These are phyloP conservation scores for Willowsia nigromaculata DNA, from an alignment of 2,888 invertebrate species.

Conservation along the genomic window DNA sequence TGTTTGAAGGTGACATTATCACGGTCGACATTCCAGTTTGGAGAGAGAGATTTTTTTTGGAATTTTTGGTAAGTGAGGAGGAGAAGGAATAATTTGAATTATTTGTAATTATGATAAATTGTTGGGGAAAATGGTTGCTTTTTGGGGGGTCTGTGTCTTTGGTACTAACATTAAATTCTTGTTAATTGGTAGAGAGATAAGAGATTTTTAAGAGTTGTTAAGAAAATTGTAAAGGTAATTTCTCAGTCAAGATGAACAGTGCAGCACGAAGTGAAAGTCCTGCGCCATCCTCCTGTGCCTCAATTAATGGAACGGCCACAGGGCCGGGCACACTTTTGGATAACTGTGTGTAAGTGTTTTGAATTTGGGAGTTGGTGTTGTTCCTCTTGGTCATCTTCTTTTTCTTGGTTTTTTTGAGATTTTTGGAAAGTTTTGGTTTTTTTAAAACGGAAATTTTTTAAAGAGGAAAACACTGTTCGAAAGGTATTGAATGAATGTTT, in stretches of 20 bases:
- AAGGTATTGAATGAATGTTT: background rate
- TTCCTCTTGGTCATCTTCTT: background rate
- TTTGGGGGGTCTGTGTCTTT: no score
- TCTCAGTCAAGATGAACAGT: constrained; percentile 49
- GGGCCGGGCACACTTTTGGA: constrained; percentile 64
- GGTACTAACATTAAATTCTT: no score
- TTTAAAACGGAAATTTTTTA: no score
- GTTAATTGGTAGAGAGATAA: no score
- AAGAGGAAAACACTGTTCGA: background rate
- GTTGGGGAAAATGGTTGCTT: no score
- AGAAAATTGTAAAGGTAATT: background rate
- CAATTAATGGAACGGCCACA: constrained; percentile 52
- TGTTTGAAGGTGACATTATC: no score
- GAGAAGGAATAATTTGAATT: no score
- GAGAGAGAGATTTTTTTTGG: no score
- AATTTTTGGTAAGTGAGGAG: no score
- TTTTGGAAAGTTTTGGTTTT: background rate
- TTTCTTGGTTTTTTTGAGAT: background rate
- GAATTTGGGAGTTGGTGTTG: background rate
- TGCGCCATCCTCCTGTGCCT: constrained; percentile 60
- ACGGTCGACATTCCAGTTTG: no score
- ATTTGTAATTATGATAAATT: no score
- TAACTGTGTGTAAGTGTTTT: constrained; percentile 70
- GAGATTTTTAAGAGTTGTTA: no score
- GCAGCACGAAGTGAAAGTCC: constrained; percentile 66